Conservation (phyloP, 2,888 invertebrate species). For the Pyrrhia umbra region DNA sequence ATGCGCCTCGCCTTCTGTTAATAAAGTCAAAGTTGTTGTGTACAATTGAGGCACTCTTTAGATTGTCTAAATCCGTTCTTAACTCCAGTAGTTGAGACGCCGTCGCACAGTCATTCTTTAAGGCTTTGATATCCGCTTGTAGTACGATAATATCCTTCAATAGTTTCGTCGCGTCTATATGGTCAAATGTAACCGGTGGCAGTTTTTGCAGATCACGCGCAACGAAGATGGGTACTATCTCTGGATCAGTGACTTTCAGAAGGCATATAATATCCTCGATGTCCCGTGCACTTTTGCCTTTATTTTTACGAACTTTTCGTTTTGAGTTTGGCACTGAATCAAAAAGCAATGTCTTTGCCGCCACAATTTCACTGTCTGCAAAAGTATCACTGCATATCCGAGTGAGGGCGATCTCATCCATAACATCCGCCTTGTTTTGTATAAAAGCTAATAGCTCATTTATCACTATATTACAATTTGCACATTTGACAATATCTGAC, state of each 20-base stretch:
- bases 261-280: constrained; percentile 1
- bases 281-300: no score
- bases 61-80: no score
- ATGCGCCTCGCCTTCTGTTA: no score
- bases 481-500: no score
- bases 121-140: no score
- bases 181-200: constrained; percentile 5
- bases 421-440: neutral
- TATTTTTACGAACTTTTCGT: neutral
- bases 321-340: neutral
- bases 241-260: neutral
- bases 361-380: neutral
- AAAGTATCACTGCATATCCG: neutral
- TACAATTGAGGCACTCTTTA: no score
- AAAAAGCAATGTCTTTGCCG: neutral
- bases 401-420: no score
- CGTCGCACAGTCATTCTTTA: no score
- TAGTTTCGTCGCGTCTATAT: neutral
- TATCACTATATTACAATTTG: constrained; percentile 3
- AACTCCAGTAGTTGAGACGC: no score
- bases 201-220: neutral
- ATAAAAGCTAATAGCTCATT: constrained; percentile 6
- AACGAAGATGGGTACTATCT: constrained; percentile 2
- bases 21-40: no score
- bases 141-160: constrained; percentile 1